A percentile compares a stretch with the other conserved stretches of the same genome.
Evolutionary conservation across 1,140 invertebrate genomes (phyloP).

Genomic region (Zaprionus africanus): DNA sequence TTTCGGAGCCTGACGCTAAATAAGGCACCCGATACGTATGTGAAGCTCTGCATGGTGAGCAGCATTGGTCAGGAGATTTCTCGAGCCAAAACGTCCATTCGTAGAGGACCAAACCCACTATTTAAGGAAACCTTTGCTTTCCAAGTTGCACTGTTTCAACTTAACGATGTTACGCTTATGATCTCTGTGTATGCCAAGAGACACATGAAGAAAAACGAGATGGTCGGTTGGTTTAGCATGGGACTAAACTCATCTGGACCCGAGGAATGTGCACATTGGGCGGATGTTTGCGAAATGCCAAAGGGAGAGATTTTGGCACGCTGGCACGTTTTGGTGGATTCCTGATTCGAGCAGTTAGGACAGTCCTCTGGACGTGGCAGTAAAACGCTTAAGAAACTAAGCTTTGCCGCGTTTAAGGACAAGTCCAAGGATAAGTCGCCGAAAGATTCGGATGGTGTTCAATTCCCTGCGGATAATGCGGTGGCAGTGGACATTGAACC

Average conservation of each 20-base stretch:
- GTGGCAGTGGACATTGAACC: conserved; percentile 82
- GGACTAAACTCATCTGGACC: conserved; percentile 96
- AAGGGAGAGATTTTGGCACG: conserved; percentile 85
- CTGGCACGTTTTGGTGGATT: conserved; percentile 90
- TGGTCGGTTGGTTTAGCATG: conserved; percentile 97
- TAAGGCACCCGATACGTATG: conserved; percentile 95
- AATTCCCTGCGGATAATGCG: conserved; percentile 65
- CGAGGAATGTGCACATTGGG: conserved; percentile 97
- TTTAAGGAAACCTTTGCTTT: conserved; percentile 99
- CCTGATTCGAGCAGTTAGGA: conserved; percentile 84
- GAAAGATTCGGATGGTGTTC: conserved; percentile 50
- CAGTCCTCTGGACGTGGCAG: conserved; percentile 77
- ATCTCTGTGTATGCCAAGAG: conserved; percentile 96
- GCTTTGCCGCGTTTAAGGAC: conserved; percentile 75
- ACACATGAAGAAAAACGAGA: conserved; percentile 96
- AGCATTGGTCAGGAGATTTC: conserved; percentile 97
- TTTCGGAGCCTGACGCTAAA: conserved; percentile 91
- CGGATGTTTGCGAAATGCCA: conserved; percentile 91
- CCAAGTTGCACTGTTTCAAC: conserved; percentile 97
- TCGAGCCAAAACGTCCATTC: conserved; percentile 94
- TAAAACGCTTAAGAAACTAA: conserved; percentile 65
- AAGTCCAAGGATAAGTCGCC: conserved; percentile 72
- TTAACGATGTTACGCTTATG: conserved; percentile 97
- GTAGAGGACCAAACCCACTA: conserved; percentile 95
- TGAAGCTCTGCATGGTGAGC: conserved; percentile 95